A percentile compares a stretch with the other conserved stretches of the same genome.
Conservation (phyloP, 92 coral and sea anemone genomes). For the Phenganax marumi region DNA sequence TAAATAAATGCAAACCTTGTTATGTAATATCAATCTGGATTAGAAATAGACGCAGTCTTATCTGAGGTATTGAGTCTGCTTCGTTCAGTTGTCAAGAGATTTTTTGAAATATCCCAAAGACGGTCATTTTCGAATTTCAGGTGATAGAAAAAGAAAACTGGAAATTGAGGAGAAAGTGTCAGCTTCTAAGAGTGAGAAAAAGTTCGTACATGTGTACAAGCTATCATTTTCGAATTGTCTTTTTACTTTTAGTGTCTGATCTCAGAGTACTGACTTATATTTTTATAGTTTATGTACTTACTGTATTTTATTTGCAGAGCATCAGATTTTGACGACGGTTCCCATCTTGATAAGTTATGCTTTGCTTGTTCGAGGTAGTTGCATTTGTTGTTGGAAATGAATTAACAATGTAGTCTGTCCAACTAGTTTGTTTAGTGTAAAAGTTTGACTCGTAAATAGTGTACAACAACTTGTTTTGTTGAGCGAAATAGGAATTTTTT, state of each 20-base stretch:
- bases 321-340: conserved; percentile 77
- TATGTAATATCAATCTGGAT: no score
- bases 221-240: background rate
- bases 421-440: no score
- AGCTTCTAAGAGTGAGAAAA: conserved; percentile 71
- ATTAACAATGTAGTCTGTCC: background rate
- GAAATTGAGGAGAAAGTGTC: conserved; percentile 69
- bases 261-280: background rate
- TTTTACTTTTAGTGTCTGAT: background rate
- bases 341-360: conserved; percentile 71
- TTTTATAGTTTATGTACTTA: background rate
- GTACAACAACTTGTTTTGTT: background rate
- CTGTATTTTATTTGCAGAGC: conserved; percentile 49
- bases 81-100: no score
- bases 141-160: conserved; percentile 86
- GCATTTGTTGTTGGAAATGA: background rate
- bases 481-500: no score
- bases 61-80: no score
- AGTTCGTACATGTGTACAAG: conserved; percentile 18
- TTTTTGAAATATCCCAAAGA: background rate
- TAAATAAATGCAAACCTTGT: no score
- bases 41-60: no score
- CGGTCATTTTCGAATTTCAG: conserved; percentile 32
- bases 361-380: conserved; percentile 84
- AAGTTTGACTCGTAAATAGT: background rate